These are phyloP conservation scores for Noctua fimbriata DNA, from an alignment of 2,888 invertebrate genomes.

Conservation along the genomic window DNA sequence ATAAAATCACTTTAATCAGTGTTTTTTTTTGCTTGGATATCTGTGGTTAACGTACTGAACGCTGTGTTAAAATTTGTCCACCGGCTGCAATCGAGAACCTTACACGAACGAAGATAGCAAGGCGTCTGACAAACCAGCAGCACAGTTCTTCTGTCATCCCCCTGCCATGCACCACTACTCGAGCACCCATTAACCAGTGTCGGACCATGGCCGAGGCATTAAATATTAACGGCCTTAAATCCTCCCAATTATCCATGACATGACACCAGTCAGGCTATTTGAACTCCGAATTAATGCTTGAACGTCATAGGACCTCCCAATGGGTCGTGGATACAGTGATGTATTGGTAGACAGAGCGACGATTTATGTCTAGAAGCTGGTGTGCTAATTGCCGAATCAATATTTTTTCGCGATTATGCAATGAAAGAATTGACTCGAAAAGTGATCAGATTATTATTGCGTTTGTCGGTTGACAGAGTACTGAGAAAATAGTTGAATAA, in stretches of 20 bases:
- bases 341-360: conserved; percentile 7
- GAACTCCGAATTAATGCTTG: conserved; percentile 57
- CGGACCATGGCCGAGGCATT: conserved; percentile 53
- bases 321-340: conserved; percentile 30
- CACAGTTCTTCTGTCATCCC: conserved; percentile 23
- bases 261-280: conserved; percentile 52
- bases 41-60: no score
- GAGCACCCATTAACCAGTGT: conserved; percentile 56
- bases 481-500: not conserved
- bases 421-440: not conserved
- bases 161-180: not conserved
- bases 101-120: not conserved
- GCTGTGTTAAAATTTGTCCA: no score
- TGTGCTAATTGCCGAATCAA: not conserved
- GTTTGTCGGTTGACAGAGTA: not conserved
- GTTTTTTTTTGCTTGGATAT: no score
- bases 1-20: no score
- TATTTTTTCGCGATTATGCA: not conserved
- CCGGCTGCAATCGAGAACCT: not conserved
- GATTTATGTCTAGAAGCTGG: conserved; percentile 15
- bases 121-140: not conserved
- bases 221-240: conserved; percentile 66
- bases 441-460: not conserved
- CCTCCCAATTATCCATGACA: conserved; percentile 63
- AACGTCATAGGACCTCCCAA: conserved; percentile 34